Conservation (phyloP, 2,113 vertebrate genomes). For the Scomber japonicus region DNA sequence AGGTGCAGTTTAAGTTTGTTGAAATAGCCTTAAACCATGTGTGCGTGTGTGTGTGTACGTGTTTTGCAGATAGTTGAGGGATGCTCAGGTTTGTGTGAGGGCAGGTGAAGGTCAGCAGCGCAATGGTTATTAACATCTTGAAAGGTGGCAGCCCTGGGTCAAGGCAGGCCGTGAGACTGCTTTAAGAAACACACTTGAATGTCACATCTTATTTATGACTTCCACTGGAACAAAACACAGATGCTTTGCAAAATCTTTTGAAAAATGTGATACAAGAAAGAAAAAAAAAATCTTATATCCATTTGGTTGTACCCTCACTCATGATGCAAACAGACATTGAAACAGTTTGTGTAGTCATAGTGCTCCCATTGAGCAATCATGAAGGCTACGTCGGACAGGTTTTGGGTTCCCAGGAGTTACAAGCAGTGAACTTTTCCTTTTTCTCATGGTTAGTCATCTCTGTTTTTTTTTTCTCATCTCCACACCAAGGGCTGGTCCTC, state of each 20-base stretch:
- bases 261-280: too few relatives aligned
- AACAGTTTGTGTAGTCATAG: background rate
- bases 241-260: background rate
- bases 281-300: background rate
- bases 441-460: constrained; percentile 79
- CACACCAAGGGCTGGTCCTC: constrained; percentile 51
- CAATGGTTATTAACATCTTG: constrained; percentile 1
- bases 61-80: background rate
- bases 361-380: constrained; percentile 75
- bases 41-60: background rate
- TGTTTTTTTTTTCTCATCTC: constrained; percentile 53
- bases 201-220: constrained; percentile 47
- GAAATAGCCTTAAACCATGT: background rate
- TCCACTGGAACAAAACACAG: constrained; percentile 14
- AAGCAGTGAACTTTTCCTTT: constrained; percentile 61
- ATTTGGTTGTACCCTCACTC: background rate
- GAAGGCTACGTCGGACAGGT: constrained; percentile 72
- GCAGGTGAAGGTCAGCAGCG: constrained; percentile 27
- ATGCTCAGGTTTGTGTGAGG: background rate
- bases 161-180: background rate
- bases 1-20: background rate
- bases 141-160: constrained; percentile 20
- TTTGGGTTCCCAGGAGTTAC: constrained; percentile 81
- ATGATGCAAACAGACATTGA: background rate
- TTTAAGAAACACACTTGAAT: background rate